These are phyloP conservation scores for Dynastes maya DNA, from an alignment of 2,888 invertebrate species.

Conservation along the genomic window DNA sequence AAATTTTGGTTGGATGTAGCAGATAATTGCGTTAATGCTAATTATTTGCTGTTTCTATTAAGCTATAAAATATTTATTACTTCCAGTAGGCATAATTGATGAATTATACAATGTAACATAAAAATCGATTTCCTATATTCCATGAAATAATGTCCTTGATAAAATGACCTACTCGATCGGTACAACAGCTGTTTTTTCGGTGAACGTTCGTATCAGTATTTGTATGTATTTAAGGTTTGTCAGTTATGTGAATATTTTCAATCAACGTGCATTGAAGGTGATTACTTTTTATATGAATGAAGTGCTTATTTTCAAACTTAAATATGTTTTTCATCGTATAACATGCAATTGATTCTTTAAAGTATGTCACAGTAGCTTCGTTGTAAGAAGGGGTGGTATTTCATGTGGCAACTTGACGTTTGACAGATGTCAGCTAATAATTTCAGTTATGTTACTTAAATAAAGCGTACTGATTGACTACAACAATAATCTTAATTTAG, in stretches of 20 bases:
- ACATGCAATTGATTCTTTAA: not conserved
- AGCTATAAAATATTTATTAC: too few relatives aligned
- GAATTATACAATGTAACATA: too few relatives aligned
- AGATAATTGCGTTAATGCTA: too few relatives aligned
- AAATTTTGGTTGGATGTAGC: too few relatives aligned
- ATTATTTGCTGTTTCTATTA: too few relatives aligned
- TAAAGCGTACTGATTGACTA: not conserved
- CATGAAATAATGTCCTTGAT: too few relatives aligned
- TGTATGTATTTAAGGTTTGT: constrained; percentile 27
- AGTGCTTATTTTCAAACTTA: constrained; percentile 9
- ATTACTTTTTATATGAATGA: constrained; percentile 30
- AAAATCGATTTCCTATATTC: too few relatives aligned
- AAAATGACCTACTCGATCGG: constrained; percentile 3
- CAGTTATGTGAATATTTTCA: constrained; percentile 29
- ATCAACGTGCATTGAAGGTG: constrained; percentile 20
- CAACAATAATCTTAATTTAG: constrained; percentile 28
- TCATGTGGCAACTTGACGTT: constrained; percentile 56
- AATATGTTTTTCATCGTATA: constrained; percentile 3
- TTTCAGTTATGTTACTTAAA: constrained; percentile 33
- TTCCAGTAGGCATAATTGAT: too few relatives aligned
- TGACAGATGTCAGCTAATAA: constrained; percentile 56
- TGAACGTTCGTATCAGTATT: not conserved
- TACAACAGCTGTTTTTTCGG: not conserved
- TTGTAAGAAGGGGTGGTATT: constrained; percentile 51
- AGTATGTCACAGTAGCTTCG: constrained; percentile 35